Percentiles rank a stretch among this genome's conserved stretches.
Evolutionary conservation across 2,113 vertebrate genomes (phyloP).

Genomic region (Cebus imitator): DNA sequence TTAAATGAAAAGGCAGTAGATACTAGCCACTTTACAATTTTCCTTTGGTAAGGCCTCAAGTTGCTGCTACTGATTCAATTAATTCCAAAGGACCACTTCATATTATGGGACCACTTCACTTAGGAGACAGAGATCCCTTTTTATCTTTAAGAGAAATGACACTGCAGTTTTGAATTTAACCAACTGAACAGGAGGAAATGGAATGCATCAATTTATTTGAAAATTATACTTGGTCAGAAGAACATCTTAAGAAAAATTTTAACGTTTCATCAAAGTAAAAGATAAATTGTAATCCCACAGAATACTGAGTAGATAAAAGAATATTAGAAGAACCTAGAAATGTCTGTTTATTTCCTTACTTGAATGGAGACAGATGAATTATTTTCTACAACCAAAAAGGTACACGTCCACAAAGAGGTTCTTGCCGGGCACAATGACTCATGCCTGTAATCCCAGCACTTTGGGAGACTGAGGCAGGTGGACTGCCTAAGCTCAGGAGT

Average conservation of each 20-base stretch:
- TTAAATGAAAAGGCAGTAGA: slow-evolving; percentile 25
- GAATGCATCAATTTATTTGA: not conserved
- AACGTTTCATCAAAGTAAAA: slow-evolving; percentile 15
- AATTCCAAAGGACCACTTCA: not conserved
- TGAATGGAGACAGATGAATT: not conserved
- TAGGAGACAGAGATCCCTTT: not conserved
- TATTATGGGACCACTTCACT: not conserved
- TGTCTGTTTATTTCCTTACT: not conserved
- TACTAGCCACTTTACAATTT: not conserved
- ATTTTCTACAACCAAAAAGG: not conserved
- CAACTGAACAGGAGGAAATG: slow-evolving; percentile 17
- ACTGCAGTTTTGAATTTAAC: not conserved
- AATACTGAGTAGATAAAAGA: not conserved
- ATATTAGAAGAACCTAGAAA: slow-evolving; percentile 4
- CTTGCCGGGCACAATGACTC: too few species aligned
- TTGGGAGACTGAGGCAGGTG: too few species aligned
- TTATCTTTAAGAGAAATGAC: slow-evolving; percentile 19
- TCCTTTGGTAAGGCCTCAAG: not conserved
- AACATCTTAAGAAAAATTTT: slow-evolving; percentile 28
- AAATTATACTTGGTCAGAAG: slow-evolving; percentile 12
- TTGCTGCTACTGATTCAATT: not conserved
- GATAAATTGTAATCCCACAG: not conserved
- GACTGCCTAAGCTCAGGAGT: too few species aligned
- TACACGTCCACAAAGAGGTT: not conserved
- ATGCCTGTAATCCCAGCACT: too few species aligned